Evolutionary conservation across 2,797 vertebrate genomes (phyloP), one percentile per base, ranked within the genome.

Genomic region (Sebastes itinus): DNA sequence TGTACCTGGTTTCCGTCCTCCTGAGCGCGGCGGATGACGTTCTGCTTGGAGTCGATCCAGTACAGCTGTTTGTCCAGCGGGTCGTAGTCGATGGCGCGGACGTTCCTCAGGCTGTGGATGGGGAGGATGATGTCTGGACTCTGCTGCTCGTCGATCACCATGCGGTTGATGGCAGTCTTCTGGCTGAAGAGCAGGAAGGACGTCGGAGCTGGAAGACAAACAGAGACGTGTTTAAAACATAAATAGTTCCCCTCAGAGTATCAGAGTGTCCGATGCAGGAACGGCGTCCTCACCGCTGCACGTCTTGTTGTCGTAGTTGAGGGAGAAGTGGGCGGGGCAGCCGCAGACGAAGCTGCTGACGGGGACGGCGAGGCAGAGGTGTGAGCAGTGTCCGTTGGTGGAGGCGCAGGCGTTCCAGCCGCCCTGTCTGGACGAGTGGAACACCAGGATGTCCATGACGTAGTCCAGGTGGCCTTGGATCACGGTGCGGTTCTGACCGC

Each of bases 381-480:
- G 98, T 5, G 98, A 99, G 89, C 98, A 99, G 92, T 99, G 98
- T 0, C 98, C 98, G 0, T 98, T 99, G 92, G 97, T 99, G 80
- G 97, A 96, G 72, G 97, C 97, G 66, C 98, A 99, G 62, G 98
- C 97, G 0, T 99, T 99, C 98, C 98, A 99, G 81, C 98, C 98
- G 0, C 97, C 97, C 94, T 99, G 98, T 1, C 98, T 82, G 30
- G 98, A 99, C 1, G 98, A 99, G 91, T 99, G 98, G 83, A 99
- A 99, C 20, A 99, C 98, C 75, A 99, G 92, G 95, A 99, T 99
- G 95, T 99, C 98, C 98, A 99, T 99, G 60, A 99, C 98, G 0
- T 98, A 99, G 91, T 99, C 98, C 94, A 99, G 92, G 90, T 99
- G 98, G 13, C 97, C 98, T 91, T 99, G 98, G 92, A 99, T 99